Evolutionary conservation across 2,888 invertebrate species (phyloP).

Genomic region (Athalia rosae): DNA sequence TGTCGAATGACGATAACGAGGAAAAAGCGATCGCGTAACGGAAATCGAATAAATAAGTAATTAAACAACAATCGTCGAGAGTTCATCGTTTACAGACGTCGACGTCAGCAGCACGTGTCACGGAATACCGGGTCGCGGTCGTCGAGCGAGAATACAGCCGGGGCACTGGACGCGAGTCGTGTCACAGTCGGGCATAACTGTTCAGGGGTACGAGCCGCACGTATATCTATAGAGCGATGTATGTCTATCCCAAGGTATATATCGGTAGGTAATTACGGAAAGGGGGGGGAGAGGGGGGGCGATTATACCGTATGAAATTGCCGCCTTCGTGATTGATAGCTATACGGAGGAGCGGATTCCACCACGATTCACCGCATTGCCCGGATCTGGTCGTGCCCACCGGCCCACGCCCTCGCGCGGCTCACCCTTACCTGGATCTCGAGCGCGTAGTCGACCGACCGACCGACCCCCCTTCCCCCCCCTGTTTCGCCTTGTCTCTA

Average conservation of each 20-base stretch:
- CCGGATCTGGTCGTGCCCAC: conserved; percentile 49
- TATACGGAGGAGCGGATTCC: conserved; percentile 50
- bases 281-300: too few species aligned
- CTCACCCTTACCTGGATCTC: background rate
- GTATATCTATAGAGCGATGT: background rate
- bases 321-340: conserved; percentile 44
- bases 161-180: conserved; percentile 32
- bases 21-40: background rate
- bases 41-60: background rate
- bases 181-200: conserved; percentile 40
- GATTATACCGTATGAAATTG: conserved; percentile 45
- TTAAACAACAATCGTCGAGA: background rate
- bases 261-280: conserved; percentile 44
- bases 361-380: conserved; percentile 48
- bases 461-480: too few species aligned
- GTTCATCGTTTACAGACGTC: too few species aligned
- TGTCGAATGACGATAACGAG: background rate
- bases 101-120: conserved; percentile 10
- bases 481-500: background rate
- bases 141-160: conserved; percentile 25
- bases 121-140: conserved; percentile 7
- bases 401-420: conserved; percentile 18
- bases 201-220: conserved; percentile 10
- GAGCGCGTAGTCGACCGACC: background rate
- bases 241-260: background rate